Base-by-base conservation (phyloP, 1,140 invertebrate genomes). In the Drosophila busckii region DNA sequence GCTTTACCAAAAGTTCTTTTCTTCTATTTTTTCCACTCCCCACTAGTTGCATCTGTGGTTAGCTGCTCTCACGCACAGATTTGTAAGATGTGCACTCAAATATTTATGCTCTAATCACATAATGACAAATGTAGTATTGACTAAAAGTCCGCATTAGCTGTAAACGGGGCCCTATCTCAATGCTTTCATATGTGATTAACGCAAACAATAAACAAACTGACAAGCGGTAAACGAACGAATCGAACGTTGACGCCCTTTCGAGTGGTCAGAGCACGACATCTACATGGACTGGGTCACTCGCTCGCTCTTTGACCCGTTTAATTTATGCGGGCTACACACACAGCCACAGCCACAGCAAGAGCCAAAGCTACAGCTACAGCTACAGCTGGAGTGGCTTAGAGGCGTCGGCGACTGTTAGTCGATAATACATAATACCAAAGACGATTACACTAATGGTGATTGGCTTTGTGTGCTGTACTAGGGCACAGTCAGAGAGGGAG, bases 381-480 rank as follows among this genome's bases (percentile, higher is more conserved):
- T 28, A 12, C 25, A 12, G 28, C 12, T 8, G 8, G 25, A 61
- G 65, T 52, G 49, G 65, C 70, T 54, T 69, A 60, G 59, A 9
- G 22, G 37, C 48, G 28, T 32, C 44, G 2, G 42, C 29, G 42
- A 54, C 29, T 23, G 37, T 34, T 37, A 67, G 53, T 28, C 61
- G 70, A 78, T 66, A 70, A 76, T 76, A 62, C 55, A 55, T 71
- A 76, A 67, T 78, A 78, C 71, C 62, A 78, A 78, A 78, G 67
- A 56, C 71, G 71, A 76, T 78, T 80, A 80, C 68, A 80, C 68
- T 73, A 78, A 78, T 78, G 75, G 75, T 80, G 73, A 78, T 78
- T 80, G 73, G 73, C 73, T 80, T 80, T 73, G 66, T n/a, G n/a
- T 78, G 67, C 61, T 61, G 55, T 50, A 58, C 50, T 10, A 17